Evolutionary conservation across 92 coral and sea anemone species (phyloP), one percentile per base, ranked within the genome.

Genomic region (Diadumene lineata): DNA sequence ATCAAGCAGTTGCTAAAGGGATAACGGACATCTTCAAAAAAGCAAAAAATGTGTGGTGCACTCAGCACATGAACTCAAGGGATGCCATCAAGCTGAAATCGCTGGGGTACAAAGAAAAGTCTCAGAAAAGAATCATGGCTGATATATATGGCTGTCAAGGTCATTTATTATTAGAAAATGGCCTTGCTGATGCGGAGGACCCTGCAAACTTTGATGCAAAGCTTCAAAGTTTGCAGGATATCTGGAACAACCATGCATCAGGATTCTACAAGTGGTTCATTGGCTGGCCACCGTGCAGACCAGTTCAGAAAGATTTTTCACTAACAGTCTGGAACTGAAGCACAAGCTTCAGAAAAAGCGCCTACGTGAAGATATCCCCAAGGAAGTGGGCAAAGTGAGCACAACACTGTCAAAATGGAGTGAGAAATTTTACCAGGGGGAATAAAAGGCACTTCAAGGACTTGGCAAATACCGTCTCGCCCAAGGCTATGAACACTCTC

Each of bases 181-280:
- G 80, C 16, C 50, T 78, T 0, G 81, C 77, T 0, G 80, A 84
- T 57, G 86, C 89, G 8, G 90, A 27, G 0, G 90, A 81, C n/a
- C n/a, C n/a, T n/a, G n/a, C n/a, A n/a, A n/a, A n/a, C 69, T 81
- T 81, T 66, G 75, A 78, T 18, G 82, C 56, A 3, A 73, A 77
- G 31, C 72, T 81, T 1, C 70, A 33, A 28, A 86, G 91, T 31
- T 25, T 81, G 38, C 18, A 71, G 28, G n/a, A 34, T 27, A 56
- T 77, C 23, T 81, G 86, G 86, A 77, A 81, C 16, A 75, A 44
- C 18, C 0, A 55, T 18, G 81, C 19, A 4, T 77, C 86, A 21
- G 81, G 86, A 7, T 86, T 86, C 30, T 81, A 77, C 67, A 11
- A 0, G 0, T 81, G 89, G 89, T 88, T 88, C n/a, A n/a, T n/a